Evolutionary conservation across 53 echinoderm and acorn worm genomes (phyloP), one percentile per base, ranked within the genome.

Genomic region (Holothuria scabra): DNA sequence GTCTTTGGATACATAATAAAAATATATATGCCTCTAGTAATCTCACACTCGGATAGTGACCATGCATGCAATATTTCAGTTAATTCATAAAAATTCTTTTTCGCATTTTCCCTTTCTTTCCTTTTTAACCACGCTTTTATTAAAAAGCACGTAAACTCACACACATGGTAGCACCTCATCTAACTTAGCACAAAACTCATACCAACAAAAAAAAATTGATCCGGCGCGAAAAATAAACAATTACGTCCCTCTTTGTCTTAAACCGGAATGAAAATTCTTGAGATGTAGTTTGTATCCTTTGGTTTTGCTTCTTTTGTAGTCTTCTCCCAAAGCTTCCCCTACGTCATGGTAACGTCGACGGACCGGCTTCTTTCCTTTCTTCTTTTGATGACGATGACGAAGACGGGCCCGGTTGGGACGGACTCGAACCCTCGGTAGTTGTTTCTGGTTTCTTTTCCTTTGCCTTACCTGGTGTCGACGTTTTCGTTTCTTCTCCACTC

Each of bases 191-290:
- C 52, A 52, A 52, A 52, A 52, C 52, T 16, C 52, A 52, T 52
- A 52, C 52, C 52, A 52, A 52, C 52, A 52, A 18, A 52, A 18
- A 52, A 48, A 52, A 52, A 52, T 52, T 52, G 52, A 52, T 52
- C 52, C 52, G 52, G 52, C 52, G 52, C 52, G 52, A 52, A 52
- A 52, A 52, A 52, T 52, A 52, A 52, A 52, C 52, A 52, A 52
- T 52, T 52, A 52, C 52, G 52, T 52, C 52, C 52, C 52, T 52
- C 52, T 52, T 16, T 52, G 18, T 18, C 16, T 52, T 52, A 52
- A 52, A 72, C 72, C 72, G 72, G 72, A 72, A 72, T 72, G 72
- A 48, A 72, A 72, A 72, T 72, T 72, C 72, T 72, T 72, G 72
- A 72, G 72, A 72, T 72, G 72, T 72, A 72, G 24, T 72, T 72